phyloP scores from a whole-genome alignment of 1,140 invertebrate genomes.

The Zaprionus gabonicus region DNA sequence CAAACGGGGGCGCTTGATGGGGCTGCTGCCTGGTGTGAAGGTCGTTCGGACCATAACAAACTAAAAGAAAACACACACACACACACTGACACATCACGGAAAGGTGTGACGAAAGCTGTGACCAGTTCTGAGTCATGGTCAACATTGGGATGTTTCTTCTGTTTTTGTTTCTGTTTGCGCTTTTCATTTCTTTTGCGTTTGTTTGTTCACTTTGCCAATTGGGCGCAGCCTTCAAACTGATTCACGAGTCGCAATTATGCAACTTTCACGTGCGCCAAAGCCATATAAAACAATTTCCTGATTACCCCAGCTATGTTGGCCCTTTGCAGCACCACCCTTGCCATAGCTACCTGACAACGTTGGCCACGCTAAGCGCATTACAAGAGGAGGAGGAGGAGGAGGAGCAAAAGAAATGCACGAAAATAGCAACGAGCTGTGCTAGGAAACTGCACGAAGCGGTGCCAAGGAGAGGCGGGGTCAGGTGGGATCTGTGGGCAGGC shows the following conservation, averaged over 20 bases:
- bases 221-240: slow-evolving; percentile 27
- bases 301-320: slow-evolving; percentile 6
- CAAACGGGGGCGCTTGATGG: slow-evolving; percentile 11
- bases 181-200: slow-evolving; percentile 10
- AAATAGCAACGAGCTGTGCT: slow-evolving; percentile 44
- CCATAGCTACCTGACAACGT: not conserved
- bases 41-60: slow-evolving; percentile 17
- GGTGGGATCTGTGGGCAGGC: slow-evolving; percentile 1
- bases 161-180: not conserved
- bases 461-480: no score
- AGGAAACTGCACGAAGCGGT: not conserved
- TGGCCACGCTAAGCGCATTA: slow-evolving; percentile 62
- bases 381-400: slow-evolving; percentile 31
- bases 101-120: slow-evolving; percentile 31
- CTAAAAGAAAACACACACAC: not conserved
- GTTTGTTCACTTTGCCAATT: slow-evolving; percentile 29
- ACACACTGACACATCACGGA: not conserved
- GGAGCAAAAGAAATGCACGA: slow-evolving; percentile 21
- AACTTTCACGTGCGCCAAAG: slow-evolving; percentile 55
- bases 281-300: slow-evolving; percentile 75
- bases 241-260: slow-evolving; percentile 53
- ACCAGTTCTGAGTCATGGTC: slow-evolving; percentile 33
- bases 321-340: not conserved
- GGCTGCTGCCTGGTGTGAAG: slow-evolving; percentile 26
- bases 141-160: slow-evolving; percentile 6